Evolutionary conservation across 2,888 invertebrate species (phyloP).

Genomic region (Meiosimyza platycephala): DNA sequence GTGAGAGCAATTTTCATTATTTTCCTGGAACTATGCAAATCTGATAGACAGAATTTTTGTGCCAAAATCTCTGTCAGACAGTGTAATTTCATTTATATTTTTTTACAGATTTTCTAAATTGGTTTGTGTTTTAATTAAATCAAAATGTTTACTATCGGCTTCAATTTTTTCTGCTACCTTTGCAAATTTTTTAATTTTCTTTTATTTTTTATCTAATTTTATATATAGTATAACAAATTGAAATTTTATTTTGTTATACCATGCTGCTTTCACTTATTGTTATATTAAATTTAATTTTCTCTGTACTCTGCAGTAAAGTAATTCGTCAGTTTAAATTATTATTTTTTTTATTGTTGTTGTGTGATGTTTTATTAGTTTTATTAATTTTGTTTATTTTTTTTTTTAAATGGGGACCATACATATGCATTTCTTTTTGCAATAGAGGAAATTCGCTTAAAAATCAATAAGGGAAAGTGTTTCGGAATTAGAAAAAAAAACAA

Average conservation of each 20-base stretch:
- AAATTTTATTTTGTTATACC: neutral
- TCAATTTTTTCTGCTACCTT: conserved; percentile 29
- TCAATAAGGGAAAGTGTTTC: neutral
- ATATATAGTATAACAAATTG: no score
- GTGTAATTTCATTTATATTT: conserved; percentile 33
- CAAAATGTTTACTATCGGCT: conserved; percentile 35
- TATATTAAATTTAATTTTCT: conserved; percentile 34
- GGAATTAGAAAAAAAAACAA: neutral
- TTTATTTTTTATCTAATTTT: conserved; percentile 11
- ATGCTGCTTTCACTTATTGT: conserved; percentile 1
- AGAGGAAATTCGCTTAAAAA: no score
- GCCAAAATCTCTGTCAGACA: no score
- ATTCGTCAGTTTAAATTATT: conserved; percentile 45
- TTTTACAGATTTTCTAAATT: conserved; percentile 34
- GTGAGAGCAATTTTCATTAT: no score
- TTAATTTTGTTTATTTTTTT: conserved; percentile 5
- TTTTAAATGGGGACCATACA: no score
- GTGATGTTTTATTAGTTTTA: neutral
- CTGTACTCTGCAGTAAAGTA: conserved; percentile 48
- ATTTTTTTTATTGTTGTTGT: neutral
- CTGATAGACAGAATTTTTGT: no score
- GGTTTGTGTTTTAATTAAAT: conserved; percentile 36
- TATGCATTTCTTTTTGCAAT: no score
- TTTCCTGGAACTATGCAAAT: no score
- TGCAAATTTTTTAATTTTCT: conserved; percentile 23